Evolutionary conservation across 2,888 invertebrate species (phyloP).

Genomic region (Dicyrtoma fusca): DNA sequence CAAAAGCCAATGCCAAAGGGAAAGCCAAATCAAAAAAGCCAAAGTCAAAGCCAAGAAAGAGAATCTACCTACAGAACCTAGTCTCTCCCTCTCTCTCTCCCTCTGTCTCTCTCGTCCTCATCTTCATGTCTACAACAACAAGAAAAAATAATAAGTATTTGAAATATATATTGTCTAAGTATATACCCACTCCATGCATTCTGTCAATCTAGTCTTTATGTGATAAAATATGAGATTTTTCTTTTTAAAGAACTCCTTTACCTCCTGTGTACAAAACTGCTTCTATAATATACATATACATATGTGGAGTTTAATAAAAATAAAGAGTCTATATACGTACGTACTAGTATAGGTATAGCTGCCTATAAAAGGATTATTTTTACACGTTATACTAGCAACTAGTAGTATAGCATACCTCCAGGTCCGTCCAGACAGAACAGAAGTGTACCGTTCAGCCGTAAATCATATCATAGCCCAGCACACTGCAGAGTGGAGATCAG

Average conservation of each 20-base stretch:
- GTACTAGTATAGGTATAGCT: neutral
- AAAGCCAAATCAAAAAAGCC: too few species aligned
- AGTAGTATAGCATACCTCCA: conserved; percentile 1
- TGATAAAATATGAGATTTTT: conserved; percentile 33
- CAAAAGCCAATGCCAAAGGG: too few species aligned
- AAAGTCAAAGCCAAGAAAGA: too few species aligned
- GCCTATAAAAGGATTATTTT: neutral
- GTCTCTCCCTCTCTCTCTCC: too few species aligned
- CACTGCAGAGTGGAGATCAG: too few species aligned
- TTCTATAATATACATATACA: neutral
- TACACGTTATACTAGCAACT: too few species aligned
- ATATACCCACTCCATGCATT: conserved; percentile 16
- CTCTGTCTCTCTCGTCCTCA: neutral
- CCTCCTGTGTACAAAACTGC: conserved; percentile 30
- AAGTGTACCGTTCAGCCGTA: too few species aligned
- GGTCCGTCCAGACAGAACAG: too few species aligned
- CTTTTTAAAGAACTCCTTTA: conserved; percentile 14
- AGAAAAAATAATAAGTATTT: neutral
- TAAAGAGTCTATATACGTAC: conserved; percentile 9
- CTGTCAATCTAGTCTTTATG: conserved; percentile 40
- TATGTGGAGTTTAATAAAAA: neutral
- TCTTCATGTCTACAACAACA: neutral
- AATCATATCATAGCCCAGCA: too few species aligned
- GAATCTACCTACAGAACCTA: too few species aligned
- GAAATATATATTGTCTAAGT: neutral